Evolutionary conservation across 2,113 vertebrate genomes (phyloP).

Genomic region (Delphinus delphis): DNA sequence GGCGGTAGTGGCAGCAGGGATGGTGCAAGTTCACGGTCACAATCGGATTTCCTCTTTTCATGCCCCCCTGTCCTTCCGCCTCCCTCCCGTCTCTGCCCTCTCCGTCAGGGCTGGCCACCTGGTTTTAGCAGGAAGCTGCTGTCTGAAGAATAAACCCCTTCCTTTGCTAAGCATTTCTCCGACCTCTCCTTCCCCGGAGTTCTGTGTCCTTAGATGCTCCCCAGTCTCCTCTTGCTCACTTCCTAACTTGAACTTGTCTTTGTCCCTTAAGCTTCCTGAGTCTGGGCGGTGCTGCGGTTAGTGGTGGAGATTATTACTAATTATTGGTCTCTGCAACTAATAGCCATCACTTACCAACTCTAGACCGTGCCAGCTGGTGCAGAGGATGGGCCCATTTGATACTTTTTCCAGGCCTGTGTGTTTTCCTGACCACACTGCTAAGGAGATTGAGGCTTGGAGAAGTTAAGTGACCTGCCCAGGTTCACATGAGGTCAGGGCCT

Average conservation of each 20-base stretch:
- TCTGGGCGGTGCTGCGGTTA: too few species aligned
- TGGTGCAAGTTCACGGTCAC: neutral
- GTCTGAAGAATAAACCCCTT: neutral
- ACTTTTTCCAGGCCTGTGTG: neutral
- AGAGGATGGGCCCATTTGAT: neutral
- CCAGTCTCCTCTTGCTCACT: neutral
- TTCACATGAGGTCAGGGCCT: neutral
- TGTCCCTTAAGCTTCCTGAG: neutral
- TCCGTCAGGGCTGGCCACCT: neutral
- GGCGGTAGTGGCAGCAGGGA: fast-evolving
- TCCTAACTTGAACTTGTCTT: neutral
- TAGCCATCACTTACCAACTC: neutral
- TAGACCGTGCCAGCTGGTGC: neutral
- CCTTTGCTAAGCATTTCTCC: neutral
- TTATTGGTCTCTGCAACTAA: neutral
- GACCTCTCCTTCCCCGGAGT: neutral
- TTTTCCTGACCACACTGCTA: neutral
- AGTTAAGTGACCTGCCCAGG: neutral
- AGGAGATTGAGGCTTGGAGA: neutral
- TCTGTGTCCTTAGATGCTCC: neutral
- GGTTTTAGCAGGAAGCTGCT: neutral
- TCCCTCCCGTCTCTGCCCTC: neutral
- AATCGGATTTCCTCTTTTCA: neutral
- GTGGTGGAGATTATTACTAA: neutral
- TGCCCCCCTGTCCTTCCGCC: neutral